phyloP scores from a whole-genome alignment of 2,797 vertebrate species.

The Arremon aurantiirostris region DNA sequence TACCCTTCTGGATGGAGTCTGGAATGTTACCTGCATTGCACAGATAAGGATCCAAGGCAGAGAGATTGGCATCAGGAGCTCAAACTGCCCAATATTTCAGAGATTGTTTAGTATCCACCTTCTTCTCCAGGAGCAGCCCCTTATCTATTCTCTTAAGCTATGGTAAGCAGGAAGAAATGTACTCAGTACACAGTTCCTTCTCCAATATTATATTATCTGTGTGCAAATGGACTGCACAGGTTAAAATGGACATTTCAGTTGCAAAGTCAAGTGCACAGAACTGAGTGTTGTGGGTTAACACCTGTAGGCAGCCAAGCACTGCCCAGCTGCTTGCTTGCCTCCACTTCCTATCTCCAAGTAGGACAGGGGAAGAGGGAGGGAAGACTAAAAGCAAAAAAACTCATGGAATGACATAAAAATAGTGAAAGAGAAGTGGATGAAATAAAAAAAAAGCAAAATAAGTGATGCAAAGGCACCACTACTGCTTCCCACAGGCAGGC shows the following conservation, averaged over 20 bases:
- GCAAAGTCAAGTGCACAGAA: not conserved
- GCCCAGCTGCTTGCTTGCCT: not conserved
- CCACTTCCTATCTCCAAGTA: not conserved
- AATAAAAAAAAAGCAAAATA: not conserved
- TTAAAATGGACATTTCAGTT: not conserved
- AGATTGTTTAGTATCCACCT: not conserved
- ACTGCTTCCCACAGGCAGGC: not conserved
- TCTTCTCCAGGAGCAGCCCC: not conserved
- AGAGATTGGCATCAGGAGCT: not conserved
- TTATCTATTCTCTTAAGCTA: not conserved
- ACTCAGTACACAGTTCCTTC: not conserved
- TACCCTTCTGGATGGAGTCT: not conserved
- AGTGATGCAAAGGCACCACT: not conserved
- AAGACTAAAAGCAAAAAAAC: not conserved
- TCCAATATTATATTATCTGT: not conserved
- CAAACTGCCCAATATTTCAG: not conserved
- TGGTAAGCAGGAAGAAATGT: not conserved
- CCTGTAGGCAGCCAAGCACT: not conserved
- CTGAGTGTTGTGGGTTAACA: not conserved
- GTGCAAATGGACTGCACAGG: not conserved
- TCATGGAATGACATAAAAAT: not conserved
- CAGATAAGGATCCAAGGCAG: not conserved
- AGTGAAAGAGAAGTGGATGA: not conserved
- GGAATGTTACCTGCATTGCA: not conserved
- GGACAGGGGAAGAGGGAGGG: not conserved